phyloP scores from a whole-genome alignment of 2,797 vertebrate genomes.

The Scolopax bukidnonensis region DNA sequence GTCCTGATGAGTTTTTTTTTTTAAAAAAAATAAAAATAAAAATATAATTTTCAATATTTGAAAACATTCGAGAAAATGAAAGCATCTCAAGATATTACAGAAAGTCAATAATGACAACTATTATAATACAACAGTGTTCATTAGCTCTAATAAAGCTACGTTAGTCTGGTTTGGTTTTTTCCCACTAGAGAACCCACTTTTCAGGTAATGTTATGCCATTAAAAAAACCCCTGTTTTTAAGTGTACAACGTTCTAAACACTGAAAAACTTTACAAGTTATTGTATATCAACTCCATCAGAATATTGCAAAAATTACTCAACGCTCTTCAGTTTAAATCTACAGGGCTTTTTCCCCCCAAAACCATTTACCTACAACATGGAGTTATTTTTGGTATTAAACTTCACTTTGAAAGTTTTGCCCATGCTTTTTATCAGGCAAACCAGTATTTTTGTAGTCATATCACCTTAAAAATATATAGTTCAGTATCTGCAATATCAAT shows the following conservation, averaged over 20 bases:
- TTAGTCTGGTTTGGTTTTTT: background rate
- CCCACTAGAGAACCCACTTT: background rate
- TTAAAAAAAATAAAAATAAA: background rate
- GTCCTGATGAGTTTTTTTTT: background rate
- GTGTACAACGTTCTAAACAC: background rate
- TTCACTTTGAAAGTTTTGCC: background rate
- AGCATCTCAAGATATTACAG: conserved; percentile 7
- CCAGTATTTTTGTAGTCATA: background rate
- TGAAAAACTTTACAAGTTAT: background rate
- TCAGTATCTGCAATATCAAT: background rate
- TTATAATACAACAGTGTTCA: background rate
- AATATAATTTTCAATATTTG: background rate
- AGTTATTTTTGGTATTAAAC: conserved; percentile 7
- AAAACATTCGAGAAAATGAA: conserved; percentile 27
- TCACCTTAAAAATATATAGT: background rate
- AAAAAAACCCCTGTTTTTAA: background rate
- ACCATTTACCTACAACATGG: background rate
- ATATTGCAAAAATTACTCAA: background rate
- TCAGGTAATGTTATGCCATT: background rate
- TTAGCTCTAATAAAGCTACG: background rate
- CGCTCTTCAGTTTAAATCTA: background rate
- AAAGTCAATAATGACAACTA: background rate
- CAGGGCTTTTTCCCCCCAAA: background rate
- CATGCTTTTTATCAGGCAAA: background rate
- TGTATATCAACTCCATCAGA: background rate